Evolutionary conservation across 2,888 invertebrate genomes (phyloP), one percentile per base, ranked within the genome.

Genomic region (Neoascia interrupta): DNA sequence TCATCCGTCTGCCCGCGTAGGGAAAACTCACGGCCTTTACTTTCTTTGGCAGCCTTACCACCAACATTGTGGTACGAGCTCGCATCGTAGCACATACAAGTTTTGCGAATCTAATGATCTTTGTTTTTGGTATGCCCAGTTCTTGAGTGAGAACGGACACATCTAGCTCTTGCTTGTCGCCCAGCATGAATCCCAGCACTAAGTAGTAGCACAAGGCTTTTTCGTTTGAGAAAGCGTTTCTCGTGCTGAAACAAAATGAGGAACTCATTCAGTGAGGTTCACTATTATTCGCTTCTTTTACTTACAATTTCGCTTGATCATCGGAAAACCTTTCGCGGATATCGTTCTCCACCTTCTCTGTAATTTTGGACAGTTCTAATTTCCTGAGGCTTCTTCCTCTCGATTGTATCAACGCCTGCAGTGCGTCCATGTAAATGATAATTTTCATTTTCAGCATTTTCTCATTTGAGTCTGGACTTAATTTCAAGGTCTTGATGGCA

Each of bases 311-410:
- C 11, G 13, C 36, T 8, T 83, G 82, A 15, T 83, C 84, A 80
- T 85, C 85, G 0, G 84, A 76, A 74, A 88, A 88, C 1, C 85
- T 84, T n/a, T 76, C 41, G 0, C 87, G 85, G 15, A 88, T 84
- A 74, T 88, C 85, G 26, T 84, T 86, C 60, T 88, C 88, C 0
- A 88, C 84, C 47, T 88, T 87, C 47, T 88, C 88, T 0, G 88
- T 85, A 5, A 88, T 86, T 16, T 83, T 68, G 0, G 88, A 88
- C 0, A 88, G 60, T 26, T 86, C 85, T 0, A 81, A 54, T 2
- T 39, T 49, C 10, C 83, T 84, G 45, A 88, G 69, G 23, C 69
- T 82, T 0, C 83, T 84, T n/a, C 69, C 74, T 3, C 82, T 84
- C 2, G 85, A 51, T 8, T 84, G 84, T 1, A 88, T 82, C 3